These are phyloP conservation scores for Sebastes reedi DNA, from an alignment of 2,797 vertebrate genomes.

Conservation along the genomic window DNA sequence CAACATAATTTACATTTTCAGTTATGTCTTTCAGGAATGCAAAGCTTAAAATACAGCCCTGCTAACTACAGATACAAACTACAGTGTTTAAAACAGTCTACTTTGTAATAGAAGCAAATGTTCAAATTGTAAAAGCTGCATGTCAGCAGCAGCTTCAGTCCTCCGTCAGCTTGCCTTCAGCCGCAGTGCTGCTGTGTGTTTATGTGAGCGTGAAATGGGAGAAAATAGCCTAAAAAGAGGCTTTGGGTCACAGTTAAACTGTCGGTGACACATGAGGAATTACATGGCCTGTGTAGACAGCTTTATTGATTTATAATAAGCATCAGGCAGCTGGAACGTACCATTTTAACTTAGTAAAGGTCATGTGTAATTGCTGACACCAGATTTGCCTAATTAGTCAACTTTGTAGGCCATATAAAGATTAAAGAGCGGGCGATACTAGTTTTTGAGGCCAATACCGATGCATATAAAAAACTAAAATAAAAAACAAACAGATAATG, in stretches of 20 bases:
- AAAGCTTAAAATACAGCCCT: neutral
- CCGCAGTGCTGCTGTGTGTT: neutral
- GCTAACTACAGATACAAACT: neutral
- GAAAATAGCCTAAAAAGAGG: neutral
- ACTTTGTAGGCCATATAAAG: neutral
- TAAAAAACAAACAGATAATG: neutral
- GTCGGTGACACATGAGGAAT: neutral
- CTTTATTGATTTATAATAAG: neutral
- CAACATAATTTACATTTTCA: neutral
- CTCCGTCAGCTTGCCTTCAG: neutral
- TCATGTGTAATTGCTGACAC: neutral
- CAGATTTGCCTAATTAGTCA: neutral
- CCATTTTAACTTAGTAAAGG: neutral
- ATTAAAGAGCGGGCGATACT: neutral
- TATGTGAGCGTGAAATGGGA: neutral
- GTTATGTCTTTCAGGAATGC: neutral
- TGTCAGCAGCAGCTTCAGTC: neutral
- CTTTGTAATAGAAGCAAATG: constrained; percentile 7
- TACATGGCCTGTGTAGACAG: neutral
- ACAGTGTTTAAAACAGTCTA: neutral
- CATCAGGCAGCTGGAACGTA: neutral
- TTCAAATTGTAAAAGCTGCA: constrained; percentile 1
- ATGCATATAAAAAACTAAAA: neutral
- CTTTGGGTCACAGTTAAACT: neutral
- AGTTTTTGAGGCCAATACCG: neutral